A percentile compares a stretch with the other conserved stretches of the same genome.
Conservation (phyloP, 2,888 invertebrate genomes). For the Harmothoe impar region DNA sequence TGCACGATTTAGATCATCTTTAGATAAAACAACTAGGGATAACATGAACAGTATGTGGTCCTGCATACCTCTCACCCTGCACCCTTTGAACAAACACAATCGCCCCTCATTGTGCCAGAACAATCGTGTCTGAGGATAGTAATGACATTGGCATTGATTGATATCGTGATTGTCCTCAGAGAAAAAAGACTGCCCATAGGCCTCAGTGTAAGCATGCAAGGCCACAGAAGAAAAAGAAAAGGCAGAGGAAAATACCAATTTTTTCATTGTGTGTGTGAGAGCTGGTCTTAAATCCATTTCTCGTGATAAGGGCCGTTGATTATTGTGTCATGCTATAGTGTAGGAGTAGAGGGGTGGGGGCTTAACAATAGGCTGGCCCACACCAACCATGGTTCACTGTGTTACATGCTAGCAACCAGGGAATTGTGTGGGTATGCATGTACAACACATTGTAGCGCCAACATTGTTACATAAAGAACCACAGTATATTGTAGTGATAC, state of each 20-base stretch:
- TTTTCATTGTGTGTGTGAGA: constrained; percentile 8
- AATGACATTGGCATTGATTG: constrained; percentile 35
- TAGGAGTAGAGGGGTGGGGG: neutral
- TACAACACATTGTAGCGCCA: neutral
- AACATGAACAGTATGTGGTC: neutral
- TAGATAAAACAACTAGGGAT: too few relatives aligned
- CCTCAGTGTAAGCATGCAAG: constrained; percentile 4
- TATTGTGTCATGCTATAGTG: constrained; percentile 31
- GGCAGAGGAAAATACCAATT: neutral
- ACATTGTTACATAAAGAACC: too few relatives aligned
- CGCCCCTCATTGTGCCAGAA: constrained; percentile 30
- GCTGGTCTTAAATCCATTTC: constrained; percentile 20
- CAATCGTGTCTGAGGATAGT: neutral
- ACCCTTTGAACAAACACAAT: constrained; percentile 16
- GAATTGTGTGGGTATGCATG: neutral
- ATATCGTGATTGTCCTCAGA: constrained; percentile 9
- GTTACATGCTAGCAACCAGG: neutral
- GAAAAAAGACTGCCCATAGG: neutral
- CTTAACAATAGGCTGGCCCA: neutral
- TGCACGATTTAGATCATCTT: too few relatives aligned
- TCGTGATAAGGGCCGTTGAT: neutral
- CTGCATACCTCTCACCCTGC: neutral
- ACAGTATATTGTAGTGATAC: too few relatives aligned
- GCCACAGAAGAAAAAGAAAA: neutral
- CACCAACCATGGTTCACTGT: neutral